Conservation (phyloP, 2,888 invertebrate species). For the Platycnemis pennipes region DNA sequence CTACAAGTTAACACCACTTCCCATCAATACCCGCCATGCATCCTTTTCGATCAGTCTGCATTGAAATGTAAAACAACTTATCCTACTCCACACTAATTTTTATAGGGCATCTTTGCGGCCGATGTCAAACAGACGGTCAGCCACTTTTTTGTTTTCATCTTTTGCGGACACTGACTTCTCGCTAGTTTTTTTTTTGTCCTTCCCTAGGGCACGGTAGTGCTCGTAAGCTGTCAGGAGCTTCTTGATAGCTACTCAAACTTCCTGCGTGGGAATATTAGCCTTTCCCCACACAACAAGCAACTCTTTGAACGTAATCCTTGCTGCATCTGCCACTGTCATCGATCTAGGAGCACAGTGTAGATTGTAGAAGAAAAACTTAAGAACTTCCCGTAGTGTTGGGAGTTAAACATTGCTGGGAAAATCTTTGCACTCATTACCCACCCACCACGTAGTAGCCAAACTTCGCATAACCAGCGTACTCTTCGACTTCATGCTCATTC, state of each 20-base stretch:
- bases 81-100: background rate
- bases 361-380: too few species aligned
- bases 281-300: background rate
- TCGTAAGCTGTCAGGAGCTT: background rate
- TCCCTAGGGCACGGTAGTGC: background rate
- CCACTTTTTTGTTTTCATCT: background rate
- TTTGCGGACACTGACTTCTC: background rate
- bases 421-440: too few species aligned
- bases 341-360: background rate
- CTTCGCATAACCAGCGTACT: too few species aligned
- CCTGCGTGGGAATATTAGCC: background rate
- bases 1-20: background rate
- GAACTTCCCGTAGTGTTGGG: too few species aligned
- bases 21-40: background rate
- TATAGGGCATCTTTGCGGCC: background rate
- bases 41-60: background rate
- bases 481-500: too few species aligned
- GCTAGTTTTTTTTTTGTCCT: background rate
- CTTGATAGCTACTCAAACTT: too few species aligned
- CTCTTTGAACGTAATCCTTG: background rate
- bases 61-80: background rate
- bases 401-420: too few species aligned
- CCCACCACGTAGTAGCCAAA: too few species aligned
- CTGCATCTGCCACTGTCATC: background rate
- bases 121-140: background rate